Percentiles rank a stretch among this genome's conserved stretches.
Evolutionary conservation across 2,888 invertebrate species (phyloP).

Genomic region (Suillia variegata): DNA sequence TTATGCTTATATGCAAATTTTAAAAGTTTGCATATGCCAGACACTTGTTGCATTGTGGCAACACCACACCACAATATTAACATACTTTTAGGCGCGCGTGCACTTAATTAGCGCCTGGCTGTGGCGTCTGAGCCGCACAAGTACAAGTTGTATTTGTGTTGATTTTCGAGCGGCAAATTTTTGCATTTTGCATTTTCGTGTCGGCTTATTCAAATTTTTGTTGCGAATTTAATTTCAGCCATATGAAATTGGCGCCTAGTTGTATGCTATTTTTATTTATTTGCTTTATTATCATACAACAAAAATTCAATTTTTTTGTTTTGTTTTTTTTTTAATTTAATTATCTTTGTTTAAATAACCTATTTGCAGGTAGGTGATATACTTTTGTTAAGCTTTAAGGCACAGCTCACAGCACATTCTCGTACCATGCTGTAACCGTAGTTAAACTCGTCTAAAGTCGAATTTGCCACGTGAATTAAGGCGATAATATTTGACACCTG

Average conservation of each 20-base stretch:
- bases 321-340: not conserved
- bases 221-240: not conserved
- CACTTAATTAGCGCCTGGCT: not conserved
- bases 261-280: too few species aligned
- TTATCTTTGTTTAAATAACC: not conserved
- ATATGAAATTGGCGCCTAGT: constrained; percentile 5
- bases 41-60: not conserved
- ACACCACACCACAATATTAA: constrained; percentile 1
- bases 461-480: too few species aligned
- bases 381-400: too few species aligned
- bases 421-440: not conserved
- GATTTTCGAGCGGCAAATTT: not conserved
- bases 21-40: not conserved
- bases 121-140: not conserved
- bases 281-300: too few species aligned
- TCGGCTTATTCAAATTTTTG: constrained; percentile 5
- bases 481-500: not conserved
- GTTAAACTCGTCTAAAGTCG: too few species aligned
- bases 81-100: constrained; percentile 8
- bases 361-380: not conserved
- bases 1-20: too few species aligned
- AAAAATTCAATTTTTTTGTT: too few species aligned
- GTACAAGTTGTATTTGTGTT: not conserved
- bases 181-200: constrained; percentile 2
- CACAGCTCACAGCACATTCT: too few species aligned